Conservation (phyloP, 1,140 invertebrate genomes). For the Lanistes nyassanus region DNA sequence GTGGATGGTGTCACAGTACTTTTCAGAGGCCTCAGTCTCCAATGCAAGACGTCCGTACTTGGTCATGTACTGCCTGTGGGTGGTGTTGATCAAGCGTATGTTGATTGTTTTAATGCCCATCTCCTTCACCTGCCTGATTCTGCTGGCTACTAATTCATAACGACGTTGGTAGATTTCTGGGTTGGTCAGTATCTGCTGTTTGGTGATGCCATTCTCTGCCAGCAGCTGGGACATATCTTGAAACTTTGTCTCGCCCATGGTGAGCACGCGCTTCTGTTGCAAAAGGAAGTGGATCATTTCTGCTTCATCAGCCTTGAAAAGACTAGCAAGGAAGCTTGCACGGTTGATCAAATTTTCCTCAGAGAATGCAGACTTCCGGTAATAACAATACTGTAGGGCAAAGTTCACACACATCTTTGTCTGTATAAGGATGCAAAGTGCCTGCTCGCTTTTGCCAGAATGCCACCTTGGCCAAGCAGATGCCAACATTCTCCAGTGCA, state of each 20-base stretch:
- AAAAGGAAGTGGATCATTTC: constrained; percentile 14
- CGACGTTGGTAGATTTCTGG: constrained; percentile 18
- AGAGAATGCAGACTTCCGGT: not conserved
- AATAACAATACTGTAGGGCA: not conserved
- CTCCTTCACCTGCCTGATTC: constrained; percentile 16
- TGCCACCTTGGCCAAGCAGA: not conserved
- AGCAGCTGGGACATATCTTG: not conserved
- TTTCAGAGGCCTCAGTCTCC: constrained; percentile 8
- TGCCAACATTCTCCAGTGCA: too few species aligned
- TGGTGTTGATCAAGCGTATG: constrained; percentile 11
- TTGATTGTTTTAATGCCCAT: not conserved
- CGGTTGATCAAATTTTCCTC: constrained; percentile 1
- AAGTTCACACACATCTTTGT: not conserved
- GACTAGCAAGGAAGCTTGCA: not conserved
- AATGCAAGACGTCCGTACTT: constrained; percentile 5
- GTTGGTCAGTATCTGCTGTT: constrained; percentile 3
- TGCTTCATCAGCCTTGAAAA: not conserved
- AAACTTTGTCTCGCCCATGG: constrained; percentile 13
- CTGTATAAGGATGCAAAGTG: not conserved
- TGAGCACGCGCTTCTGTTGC: not conserved
- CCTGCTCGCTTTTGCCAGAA: not conserved
- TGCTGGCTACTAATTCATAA: constrained; percentile 10
- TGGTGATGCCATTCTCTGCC: constrained; percentile 15
- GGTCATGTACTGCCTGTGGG: constrained; percentile 1
- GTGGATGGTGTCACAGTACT: constrained; percentile 4